phyloP scores from a whole-genome alignment of 2,113 vertebrate genomes.

The Amphiprion percula region DNA sequence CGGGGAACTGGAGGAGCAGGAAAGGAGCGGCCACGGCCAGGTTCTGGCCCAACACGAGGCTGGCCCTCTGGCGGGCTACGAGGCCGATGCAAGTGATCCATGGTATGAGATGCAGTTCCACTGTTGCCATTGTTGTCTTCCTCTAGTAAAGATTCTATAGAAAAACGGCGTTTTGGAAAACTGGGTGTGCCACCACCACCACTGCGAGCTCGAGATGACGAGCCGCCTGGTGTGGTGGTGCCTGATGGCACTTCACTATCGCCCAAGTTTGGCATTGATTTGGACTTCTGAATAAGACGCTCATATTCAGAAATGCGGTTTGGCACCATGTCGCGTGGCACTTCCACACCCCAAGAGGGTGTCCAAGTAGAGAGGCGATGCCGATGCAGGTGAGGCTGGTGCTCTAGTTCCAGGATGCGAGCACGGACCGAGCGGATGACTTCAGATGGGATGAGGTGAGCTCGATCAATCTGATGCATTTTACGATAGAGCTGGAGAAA shows the following conservation, averaged over 20 bases:
- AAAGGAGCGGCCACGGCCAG: constrained; percentile 40
- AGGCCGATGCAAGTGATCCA: constrained; percentile 66
- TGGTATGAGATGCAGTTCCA: constrained; percentile 45
- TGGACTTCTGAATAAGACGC: constrained; percentile 93
- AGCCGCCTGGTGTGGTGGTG: constrained; percentile 86
- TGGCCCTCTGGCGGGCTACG: constrained; percentile 86
- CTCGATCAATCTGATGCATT: constrained; percentile 95
- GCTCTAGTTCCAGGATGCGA: constrained; percentile 92
- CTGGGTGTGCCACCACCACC: constrained; percentile 75
- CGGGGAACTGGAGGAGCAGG: constrained; percentile 56
- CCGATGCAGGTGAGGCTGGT: constrained; percentile 86
- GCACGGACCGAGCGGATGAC: constrained; percentile 94
- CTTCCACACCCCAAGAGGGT: constrained; percentile 87
- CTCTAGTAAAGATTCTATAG: constrained; percentile 93
- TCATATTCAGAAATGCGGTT: constrained; percentile 94
- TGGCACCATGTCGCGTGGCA: constrained; percentile 92
- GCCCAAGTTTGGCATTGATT: constrained; percentile 95
- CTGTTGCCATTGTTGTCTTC: constrained; percentile 83
- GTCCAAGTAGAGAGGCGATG: constrained; percentile 80
- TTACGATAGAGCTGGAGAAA: constrained; percentile 96
- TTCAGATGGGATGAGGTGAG: constrained; percentile 91
- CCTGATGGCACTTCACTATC: constrained; percentile 88
- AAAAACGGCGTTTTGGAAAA: constrained; percentile 90
- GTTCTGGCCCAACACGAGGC: constrained; percentile 68
- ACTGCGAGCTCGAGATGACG: constrained; percentile 88